phyloP scores from a whole-genome alignment of 2,797 vertebrate genomes.

The Oreortyx pictus region DNA sequence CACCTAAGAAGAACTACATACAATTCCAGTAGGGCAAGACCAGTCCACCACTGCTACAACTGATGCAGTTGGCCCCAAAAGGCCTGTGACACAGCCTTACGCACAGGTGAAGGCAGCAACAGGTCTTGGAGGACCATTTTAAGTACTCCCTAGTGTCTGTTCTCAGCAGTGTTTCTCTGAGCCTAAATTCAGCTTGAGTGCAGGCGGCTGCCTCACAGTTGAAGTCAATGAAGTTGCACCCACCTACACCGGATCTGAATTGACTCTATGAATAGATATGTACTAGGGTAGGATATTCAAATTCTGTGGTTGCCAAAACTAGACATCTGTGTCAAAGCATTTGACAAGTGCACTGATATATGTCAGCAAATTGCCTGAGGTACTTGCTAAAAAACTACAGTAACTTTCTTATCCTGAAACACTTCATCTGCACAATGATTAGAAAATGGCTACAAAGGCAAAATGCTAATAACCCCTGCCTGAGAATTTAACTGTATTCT shows the following conservation, averaged over 20 bases:
- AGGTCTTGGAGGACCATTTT: conserved; percentile 14
- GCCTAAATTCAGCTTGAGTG: conserved; percentile 65
- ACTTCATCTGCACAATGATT: conserved; percentile 58
- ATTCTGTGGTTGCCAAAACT: conserved; percentile 69
- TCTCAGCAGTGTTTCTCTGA: conserved; percentile 14
- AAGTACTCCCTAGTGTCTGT: background rate
- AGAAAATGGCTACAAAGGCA: conserved; percentile 53
- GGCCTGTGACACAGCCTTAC: background rate
- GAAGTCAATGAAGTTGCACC: conserved; percentile 74
- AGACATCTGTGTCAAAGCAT: conserved; percentile 76
- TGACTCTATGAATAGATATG: conserved; percentile 72
- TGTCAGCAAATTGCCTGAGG: conserved; percentile 74
- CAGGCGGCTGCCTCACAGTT: conserved; percentile 65
- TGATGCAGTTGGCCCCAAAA: background rate
- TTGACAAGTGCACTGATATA: conserved; percentile 75
- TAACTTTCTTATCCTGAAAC: conserved; percentile 63
- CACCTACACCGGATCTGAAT: conserved; percentile 73
- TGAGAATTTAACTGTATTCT: background rate
- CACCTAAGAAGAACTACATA: background rate
- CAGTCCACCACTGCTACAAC: background rate
- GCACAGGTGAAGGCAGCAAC: background rate
- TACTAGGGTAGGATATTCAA: conserved; percentile 67
- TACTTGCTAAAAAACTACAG: conserved; percentile 67
- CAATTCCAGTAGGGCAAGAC: background rate
- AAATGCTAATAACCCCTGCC: conserved; percentile 41